Evolutionary conservation across 2,797 vertebrate species (phyloP), one percentile per base, ranked within the genome.

Genomic region (Falco biarmicus): DNA sequence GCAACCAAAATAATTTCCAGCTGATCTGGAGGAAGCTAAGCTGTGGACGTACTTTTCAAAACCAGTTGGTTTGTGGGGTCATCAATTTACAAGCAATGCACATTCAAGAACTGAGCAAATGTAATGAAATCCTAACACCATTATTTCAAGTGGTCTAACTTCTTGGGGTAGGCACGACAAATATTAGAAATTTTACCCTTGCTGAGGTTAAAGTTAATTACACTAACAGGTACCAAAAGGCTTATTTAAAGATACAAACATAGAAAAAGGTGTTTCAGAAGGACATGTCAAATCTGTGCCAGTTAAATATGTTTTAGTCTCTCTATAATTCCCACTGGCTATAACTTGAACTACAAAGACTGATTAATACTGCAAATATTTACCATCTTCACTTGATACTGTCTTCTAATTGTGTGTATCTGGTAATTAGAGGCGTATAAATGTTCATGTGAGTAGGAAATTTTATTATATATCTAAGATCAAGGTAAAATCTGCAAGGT

Each of bases 31-130:
- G 80, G 41, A 48, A 53, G 32, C 5, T 16, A 2, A 75, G n/a
- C 21, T 1, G 5, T 4, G 26, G n/a, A 15, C 10, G 57, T n/a
- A 2, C 13, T 45, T 57, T 74, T 41, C 39, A 48, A 73, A 63
- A 25, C 29, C 26, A 24, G 17, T 15, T 12, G 32, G 34, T n/a
- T 68, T 31, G 48, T 8, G 51, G 60, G 61, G n/a, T 4, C 31
- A 19, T 39, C 47, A 11, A 14, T 57, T 74, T 9, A 48, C 14
- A 60, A 54, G 41, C n/a, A n/a, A 32, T 0, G 7, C 2, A 0
- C 14, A 1, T 24, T 37, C 11, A 18, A 43, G 85, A 16, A 10
- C 13, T 1, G 39, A 78, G 71, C 29, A 37, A 66, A 53, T 1
- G 28, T 6, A 48, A 89, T 17, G 5, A 34, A 24, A 65, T 91